Conservation (phyloP, 2,888 invertebrate genomes). For the Brassicogethes aeneus region DNA sequence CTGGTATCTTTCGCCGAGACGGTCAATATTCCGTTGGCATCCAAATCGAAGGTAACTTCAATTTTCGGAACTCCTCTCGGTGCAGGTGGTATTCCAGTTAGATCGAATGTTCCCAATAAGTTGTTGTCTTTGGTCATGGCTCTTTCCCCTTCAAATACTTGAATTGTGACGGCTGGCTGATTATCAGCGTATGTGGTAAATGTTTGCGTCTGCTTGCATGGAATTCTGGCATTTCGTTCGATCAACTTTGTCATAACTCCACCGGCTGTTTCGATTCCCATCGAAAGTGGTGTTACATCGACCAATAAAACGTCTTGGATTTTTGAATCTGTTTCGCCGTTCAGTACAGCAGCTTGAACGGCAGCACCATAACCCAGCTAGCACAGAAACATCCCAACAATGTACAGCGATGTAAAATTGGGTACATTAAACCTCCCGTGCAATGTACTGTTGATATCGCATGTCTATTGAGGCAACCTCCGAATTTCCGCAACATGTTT, state of each 20-base stretch:
- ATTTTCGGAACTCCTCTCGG: constrained; percentile 60
- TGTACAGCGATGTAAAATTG: no score
- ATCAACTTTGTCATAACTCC: constrained; percentile 66
- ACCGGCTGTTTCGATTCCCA: constrained; percentile 72
- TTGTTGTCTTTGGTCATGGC: constrained; percentile 78
- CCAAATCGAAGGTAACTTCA: constrained; percentile 63
- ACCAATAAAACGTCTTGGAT: constrained; percentile 67
- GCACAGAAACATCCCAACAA: no score
- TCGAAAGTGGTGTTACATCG: constrained; percentile 59
- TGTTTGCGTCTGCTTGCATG: constrained; percentile 47
- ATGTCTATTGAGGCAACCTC: no score
- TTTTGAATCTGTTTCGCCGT: constrained; percentile 49
- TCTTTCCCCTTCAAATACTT: constrained; percentile 61
- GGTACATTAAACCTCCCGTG: no score
- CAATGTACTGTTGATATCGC: no score
- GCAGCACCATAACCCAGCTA: constrained; percentile 39
- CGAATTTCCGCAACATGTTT: no score
- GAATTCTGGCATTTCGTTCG: constrained; percentile 48
- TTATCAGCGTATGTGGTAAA: constrained; percentile 64
- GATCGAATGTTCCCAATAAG: constrained; percentile 53
- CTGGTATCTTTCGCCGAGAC: constrained; percentile 49
- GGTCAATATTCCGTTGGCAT: constrained; percentile 63
- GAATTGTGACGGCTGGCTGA: constrained; percentile 52
- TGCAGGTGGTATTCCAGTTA: constrained; percentile 63
- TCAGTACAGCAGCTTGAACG: constrained; percentile 35